Base-by-base conservation (phyloP, 1,140 invertebrate genomes). In the Mycetomoellerius zeteki region DNA sequence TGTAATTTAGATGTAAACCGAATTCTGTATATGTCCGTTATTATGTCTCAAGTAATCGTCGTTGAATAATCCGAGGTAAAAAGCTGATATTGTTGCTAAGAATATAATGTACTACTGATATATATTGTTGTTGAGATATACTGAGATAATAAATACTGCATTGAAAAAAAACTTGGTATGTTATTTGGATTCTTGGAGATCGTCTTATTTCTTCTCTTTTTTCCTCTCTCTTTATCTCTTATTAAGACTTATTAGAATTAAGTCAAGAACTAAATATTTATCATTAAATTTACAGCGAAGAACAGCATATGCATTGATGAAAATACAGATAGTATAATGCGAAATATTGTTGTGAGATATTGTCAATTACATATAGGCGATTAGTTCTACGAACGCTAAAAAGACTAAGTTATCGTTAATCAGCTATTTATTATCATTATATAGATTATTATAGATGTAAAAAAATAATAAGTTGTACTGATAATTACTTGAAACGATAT, bases 51-150 rank as follows among this genome's bases (percentile, higher is more conserved):
- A 84, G 2, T 33, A 86, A 86, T 69, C 16, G 69, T 87, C 86
- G 88, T 91, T 88, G 81, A 75, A 77, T 73, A 80, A 86, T 75
- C 87, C 80, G 89, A 89, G 85, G 8, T 89, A 86, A 91, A 76
- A 86, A 85, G 47, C 82, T n/a, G 64, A 86, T 80, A 88, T 91
- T 93, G 91, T 93, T 93, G 89, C 77, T 88, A 90, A 81, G 86
- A 82, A 37, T 87, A 90, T 87, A 88, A 86, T 91, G 62, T 86
- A 54, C 54, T 50, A 80, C 33, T 30, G 76, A 85, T 84, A 84
- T 90, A 91, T 90, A 90, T 82, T 89, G 78, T 91, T 93, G 90
- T 93, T 93, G 86, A 91, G 84, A 87, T 60, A 86, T 88, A 88
- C 21, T 72, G 77, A 64, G 75, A 89, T 88, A 92, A 92, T 92